A percentile compares a stretch with the other conserved stretches of the same genome.
phyloP scores from a whole-genome alignment of 2,797 vertebrate species.

The Xenentodon cancila region DNA sequence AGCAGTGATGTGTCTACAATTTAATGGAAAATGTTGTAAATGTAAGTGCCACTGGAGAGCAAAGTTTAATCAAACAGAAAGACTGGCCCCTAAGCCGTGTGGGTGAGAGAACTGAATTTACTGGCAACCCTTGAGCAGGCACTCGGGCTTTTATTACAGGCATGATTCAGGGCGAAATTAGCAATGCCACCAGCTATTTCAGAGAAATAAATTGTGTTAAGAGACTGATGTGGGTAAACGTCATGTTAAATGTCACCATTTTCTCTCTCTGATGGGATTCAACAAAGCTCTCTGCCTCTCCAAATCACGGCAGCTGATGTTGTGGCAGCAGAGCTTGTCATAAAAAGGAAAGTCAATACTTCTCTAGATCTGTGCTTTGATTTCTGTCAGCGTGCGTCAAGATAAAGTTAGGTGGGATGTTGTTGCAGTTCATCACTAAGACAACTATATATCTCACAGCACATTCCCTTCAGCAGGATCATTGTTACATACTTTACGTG shows the following conservation, averaged over 20 bases:
- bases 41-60: conserved; percentile 72
- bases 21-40: conserved; percentile 68
- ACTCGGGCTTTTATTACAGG: conserved; percentile 75
- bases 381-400: conserved; percentile 25
- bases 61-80: conserved; percentile 80
- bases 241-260: conserved; percentile 76
- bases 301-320: conserved; percentile 73
- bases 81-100: conserved; percentile 67
- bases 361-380: conserved; percentile 51
- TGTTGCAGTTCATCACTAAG: too few relatives aligned
- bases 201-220: conserved; percentile 69
- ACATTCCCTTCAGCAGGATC: not conserved
- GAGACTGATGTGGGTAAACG: conserved; percentile 73
- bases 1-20: conserved; percentile 71
- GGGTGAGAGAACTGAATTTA: conserved; percentile 69
- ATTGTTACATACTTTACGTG: not conserved
- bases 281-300: conserved; percentile 62
- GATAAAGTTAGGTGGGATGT: too few relatives aligned
- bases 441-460: not conserved
- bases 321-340: conserved; percentile 77
- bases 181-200: conserved; percentile 71
- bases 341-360: conserved; percentile 63
- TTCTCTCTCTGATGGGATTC: conserved; percentile 45
- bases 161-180: conserved; percentile 77
- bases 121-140: conserved; percentile 71